These are phyloP conservation scores for Romanogobio albipinnatus DNA, from an alignment of 2,113 vertebrate species.

Conservation along the genomic window DNA sequence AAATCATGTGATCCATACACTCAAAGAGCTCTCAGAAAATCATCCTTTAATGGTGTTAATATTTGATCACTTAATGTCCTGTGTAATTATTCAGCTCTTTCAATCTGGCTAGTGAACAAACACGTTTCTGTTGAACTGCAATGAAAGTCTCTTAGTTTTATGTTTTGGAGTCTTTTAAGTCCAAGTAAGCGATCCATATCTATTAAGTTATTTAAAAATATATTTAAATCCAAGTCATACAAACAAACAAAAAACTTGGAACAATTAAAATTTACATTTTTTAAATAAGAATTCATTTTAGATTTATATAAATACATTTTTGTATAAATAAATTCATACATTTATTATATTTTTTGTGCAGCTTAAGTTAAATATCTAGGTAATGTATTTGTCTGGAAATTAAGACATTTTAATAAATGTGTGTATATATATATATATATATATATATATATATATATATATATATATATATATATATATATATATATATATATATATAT, in stretches of 20 bases:
- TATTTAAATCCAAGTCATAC: too few species aligned
- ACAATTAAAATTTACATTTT: too few species aligned
- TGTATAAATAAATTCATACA: too few species aligned
- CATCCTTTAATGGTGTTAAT: constrained; percentile 49
- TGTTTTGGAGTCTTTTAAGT: neutral
- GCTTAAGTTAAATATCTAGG: neutral
- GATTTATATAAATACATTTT: too few species aligned
- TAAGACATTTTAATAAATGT: too few species aligned
- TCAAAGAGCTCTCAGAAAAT: constrained; percentile 51
- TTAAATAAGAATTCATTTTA: too few species aligned
- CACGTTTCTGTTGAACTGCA: constrained; percentile 3
- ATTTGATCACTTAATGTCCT: constrained; percentile 49
- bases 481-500: too few species aligned
- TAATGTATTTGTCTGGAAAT: too few species aligned
- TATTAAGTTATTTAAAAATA: neutral
- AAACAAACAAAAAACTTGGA: too few species aligned
- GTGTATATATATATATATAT: too few species aligned
- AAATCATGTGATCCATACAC: constrained; percentile 50
- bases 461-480: too few species aligned
- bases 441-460: too few species aligned
- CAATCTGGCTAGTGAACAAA: constrained; percentile 39
- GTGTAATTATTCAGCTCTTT: constrained; percentile 50
- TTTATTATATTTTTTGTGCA: neutral
- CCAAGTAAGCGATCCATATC: neutral
- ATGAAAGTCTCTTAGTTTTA: neutral